Conservation (phyloP, 2,113 vertebrate species). For the Scortum barcoo region DNA sequence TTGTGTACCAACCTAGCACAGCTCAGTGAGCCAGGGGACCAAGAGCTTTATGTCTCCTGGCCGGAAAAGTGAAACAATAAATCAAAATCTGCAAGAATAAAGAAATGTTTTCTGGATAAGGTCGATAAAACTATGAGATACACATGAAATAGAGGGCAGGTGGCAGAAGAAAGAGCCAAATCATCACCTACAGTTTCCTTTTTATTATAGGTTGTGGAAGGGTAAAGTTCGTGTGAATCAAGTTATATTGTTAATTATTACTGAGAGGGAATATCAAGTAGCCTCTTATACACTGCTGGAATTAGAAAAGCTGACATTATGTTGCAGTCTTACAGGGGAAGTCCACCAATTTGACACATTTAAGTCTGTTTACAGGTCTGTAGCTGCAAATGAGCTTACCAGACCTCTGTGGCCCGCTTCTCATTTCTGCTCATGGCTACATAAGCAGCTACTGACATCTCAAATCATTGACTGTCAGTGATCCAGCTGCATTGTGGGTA, state of each 20-base stretch:
- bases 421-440: background rate
- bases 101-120: constrained; percentile 32
- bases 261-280: background rate
- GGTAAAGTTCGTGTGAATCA: background rate
- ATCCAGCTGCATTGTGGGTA: background rate
- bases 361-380: background rate
- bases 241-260: background rate
- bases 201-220: background rate
- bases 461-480: background rate
- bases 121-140: constrained; percentile 34
- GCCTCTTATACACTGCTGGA: background rate
- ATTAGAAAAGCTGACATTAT: background rate
- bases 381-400: background rate
- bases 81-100: constrained; percentile 32
- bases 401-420: background rate
- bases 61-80: constrained; percentile 28
- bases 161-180: background rate
- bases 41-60: constrained; percentile 37
- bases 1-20: constrained; percentile 20
- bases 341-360: background rate
- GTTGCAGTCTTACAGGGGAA: background rate
- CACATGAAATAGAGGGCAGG: constrained; percentile 19
- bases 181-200: background rate
- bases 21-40: constrained; percentile 1
- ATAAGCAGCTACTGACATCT: background rate